Evolutionary conservation across 2,888 invertebrate genomes (phyloP).

Genomic region (Ophion slaviceki): DNA sequence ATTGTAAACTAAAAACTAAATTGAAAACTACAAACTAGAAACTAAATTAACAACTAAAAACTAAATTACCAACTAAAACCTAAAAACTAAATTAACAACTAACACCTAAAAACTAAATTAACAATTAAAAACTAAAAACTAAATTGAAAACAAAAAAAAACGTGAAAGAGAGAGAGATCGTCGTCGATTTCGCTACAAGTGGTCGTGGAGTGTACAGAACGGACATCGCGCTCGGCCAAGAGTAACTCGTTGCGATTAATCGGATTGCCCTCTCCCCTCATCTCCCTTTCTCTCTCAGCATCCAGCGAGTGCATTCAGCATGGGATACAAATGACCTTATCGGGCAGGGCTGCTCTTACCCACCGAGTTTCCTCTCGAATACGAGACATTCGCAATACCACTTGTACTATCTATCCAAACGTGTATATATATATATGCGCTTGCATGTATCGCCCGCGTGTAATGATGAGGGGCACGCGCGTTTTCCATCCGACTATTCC

Average conservation of each 20-base stretch:
- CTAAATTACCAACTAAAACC: background rate
- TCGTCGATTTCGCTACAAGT: slow-evolving; percentile 47
- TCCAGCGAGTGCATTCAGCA: slow-evolving; percentile 69
- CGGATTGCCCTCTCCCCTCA: slow-evolving; percentile 54
- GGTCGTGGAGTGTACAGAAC: slow-evolving; percentile 10
- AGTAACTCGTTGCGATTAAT: slow-evolving; percentile 68
- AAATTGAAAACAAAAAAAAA: background rate
- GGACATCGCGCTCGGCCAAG: slow-evolving; percentile 51
- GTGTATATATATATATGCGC: slow-evolving; percentile 10
- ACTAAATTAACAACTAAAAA: no score
- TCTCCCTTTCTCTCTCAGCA: slow-evolving; percentile 39
- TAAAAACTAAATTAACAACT: background rate
- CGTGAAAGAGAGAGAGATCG: background rate
- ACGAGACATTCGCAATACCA: slow-evolving; percentile 37
- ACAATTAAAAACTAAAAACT: background rate
- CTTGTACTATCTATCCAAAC: slow-evolving; percentile 6
- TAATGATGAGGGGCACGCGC: slow-evolving; percentile 53
- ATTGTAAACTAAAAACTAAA: background rate
- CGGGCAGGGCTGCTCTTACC: slow-evolving; percentile 58
- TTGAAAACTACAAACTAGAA: background rate
- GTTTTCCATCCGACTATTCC: slow-evolving; percentile 27
- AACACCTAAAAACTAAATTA: background rate
- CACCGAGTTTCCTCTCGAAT: slow-evolving; percentile 49
- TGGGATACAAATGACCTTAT: slow-evolving; percentile 75
- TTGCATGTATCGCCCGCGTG: slow-evolving; percentile 12